A percentile compares a stretch with the other conserved stretches of the same genome.
phyloP scores from a whole-genome alignment of 1,140 invertebrate species.

The Drosophila parvula region DNA sequence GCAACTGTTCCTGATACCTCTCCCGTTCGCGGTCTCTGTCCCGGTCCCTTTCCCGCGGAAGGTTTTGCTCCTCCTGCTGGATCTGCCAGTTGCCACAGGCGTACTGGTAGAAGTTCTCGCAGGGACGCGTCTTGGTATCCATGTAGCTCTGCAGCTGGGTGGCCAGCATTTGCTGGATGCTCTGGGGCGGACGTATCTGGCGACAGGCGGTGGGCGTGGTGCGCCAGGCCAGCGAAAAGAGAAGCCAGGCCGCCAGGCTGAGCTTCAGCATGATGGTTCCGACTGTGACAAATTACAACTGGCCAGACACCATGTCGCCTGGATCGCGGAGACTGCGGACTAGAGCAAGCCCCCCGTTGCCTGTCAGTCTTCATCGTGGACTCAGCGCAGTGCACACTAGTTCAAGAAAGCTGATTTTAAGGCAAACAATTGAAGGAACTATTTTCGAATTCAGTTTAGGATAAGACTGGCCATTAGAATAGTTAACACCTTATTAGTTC shows the following conservation, averaged over 20 bases:
- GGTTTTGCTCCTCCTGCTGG: constrained; percentile 59
- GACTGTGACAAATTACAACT: constrained; percentile 47
- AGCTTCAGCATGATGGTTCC: constrained; percentile 71
- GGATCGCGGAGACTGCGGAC: constrained; percentile 20
- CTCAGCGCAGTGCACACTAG: constrained; percentile 8
- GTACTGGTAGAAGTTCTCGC: constrained; percentile 82
- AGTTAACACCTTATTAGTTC: too few species aligned
- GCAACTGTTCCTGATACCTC: constrained; percentile 40
- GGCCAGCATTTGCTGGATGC: constrained; percentile 70
- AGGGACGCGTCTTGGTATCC: constrained; percentile 68
- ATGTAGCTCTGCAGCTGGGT: constrained; percentile 76
- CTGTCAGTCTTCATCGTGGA: constrained; percentile 75
- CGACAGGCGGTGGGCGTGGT: constrained; percentile 78
- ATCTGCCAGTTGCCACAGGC: constrained; percentile 80
- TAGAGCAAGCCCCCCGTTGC: constrained; percentile 3
- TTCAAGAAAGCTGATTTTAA: background rate
- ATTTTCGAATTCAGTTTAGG: too few species aligned
- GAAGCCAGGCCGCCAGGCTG: constrained; percentile 67
- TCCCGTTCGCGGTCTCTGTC: constrained; percentile 18
- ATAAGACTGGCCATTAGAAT: too few species aligned
- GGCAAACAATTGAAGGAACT: background rate
- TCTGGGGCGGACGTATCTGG: constrained; percentile 56
- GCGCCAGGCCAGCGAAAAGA: constrained; percentile 72
- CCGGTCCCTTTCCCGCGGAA: constrained; percentile 38
- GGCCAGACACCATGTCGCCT: constrained; percentile 7